phyloP scores from a whole-genome alignment of 2,888 invertebrate species.

The Caenorhabditis sp. region DNA sequence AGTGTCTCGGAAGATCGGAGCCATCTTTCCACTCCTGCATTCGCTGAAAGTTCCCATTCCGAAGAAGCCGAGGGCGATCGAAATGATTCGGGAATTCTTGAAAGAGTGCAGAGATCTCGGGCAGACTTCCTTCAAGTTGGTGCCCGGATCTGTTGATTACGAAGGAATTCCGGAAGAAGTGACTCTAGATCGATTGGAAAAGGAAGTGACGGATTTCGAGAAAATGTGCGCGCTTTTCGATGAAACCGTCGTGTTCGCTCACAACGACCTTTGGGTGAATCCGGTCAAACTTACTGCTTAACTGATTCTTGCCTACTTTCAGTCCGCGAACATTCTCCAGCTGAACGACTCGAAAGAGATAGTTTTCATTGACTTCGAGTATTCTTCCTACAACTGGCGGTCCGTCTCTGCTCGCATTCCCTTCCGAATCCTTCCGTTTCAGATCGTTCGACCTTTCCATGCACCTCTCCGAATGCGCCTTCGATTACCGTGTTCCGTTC shows the following conservation, averaged over 20 bases:
- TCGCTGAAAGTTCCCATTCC: conserved; percentile 29
- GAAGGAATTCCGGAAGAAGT: conserved; percentile 1
- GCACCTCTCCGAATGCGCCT: conserved; percentile 31
- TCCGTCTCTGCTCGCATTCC: background rate
- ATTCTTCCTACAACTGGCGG: conserved; percentile 46
- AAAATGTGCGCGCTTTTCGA: conserved; percentile 21
- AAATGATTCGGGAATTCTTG: too few species aligned
- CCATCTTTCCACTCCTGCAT: conserved; percentile 31
- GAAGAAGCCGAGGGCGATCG: conserved; percentile 17
- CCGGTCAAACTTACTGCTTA: too few species aligned
- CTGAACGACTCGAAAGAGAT: conserved; percentile 20
- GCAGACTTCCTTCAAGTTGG: conserved; percentile 19
- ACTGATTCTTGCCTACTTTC: too few species aligned
- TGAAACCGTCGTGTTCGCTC: conserved; percentile 39
- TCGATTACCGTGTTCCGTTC: conserved; percentile 29
- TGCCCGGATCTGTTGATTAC: conserved; percentile 9
- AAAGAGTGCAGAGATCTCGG: conserved; percentile 22
- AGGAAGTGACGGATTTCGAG: conserved; percentile 33
- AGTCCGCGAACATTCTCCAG: conserved; percentile 37
- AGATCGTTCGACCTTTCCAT: conserved; percentile 35
- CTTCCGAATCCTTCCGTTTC: background rate
- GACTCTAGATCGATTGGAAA: conserved; percentile 14
- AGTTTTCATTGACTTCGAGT: conserved; percentile 47
- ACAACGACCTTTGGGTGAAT: conserved; percentile 43
- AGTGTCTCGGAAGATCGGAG: conserved; percentile 26